Evolutionary conservation across 2,797 vertebrate species (phyloP), one percentile per base, ranked within the genome.

Genomic region (Periophthalmus magnuspinnatus): DNA sequence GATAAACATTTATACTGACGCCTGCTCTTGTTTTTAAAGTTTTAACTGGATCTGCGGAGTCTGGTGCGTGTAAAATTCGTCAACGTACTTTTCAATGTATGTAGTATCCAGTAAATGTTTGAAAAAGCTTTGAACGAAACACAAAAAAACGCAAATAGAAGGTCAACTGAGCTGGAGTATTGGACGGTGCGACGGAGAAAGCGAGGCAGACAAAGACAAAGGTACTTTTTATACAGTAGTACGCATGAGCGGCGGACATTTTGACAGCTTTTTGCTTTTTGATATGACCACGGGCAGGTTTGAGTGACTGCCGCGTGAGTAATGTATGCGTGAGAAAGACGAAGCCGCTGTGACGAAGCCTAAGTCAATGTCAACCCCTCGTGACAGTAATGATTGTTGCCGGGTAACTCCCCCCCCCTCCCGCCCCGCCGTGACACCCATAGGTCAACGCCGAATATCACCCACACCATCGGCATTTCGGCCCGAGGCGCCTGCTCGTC

Each of bases 301-400:
- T 59, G 60, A 66, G 38, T 76, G 73, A 83, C 47, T 72, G 69
- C 64, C 54, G 68, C 72, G 65, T 56, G 70, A 72, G 65, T 84
- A 68, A 33, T 38, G 45, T 62, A 67, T 86, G 85, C 80, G 79
- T 89, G 89, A 87, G 88, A 91, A 88, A 81, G 79, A 83, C 58
- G 54, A 73, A 79, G 69, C 68, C 72, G 19, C 72, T 66, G n/a
- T 57, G 74, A 88, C 88, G 86, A 83, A 85, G 79, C 73, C 63
- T 2, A 67, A 84, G 79, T 86, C 71, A 71, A 74, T 81, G 80
- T 85, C 71, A 79, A 75, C 75, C 65, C 69, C 69, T 63, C 38
- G 68, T 89, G 86, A 86, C 82, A 80, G 87, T 89, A 74, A 78
- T 81, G 79, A 87, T 90, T 90, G 86, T 84, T 70, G 70, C 79